Base-by-base conservation (phyloP, 2,797 vertebrate genomes). In the Meda fulgida region DNA sequence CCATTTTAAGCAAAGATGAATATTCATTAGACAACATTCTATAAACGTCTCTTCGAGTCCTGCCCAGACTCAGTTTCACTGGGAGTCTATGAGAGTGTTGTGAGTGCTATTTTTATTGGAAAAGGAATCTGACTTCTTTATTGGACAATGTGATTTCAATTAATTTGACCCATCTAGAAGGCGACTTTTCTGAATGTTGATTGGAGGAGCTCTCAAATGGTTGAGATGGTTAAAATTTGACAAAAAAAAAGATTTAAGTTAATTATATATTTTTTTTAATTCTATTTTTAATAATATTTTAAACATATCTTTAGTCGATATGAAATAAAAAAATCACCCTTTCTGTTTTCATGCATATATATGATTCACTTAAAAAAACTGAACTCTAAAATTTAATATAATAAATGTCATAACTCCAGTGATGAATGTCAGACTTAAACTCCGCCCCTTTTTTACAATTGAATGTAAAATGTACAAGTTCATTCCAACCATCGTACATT, bases 1-100 rank as follows among this genome's bases (percentile, higher is more conserved):
- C 29, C 29, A 23, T 14, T 53, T 51, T 75, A 75, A 34, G 18
- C 72, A 75, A 53, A 75, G 73, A 76, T 38, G n/a, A 34, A 36
- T 55, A 31, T 34, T 76, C 29, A 76, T 23, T 76, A 5, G 46
- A 75, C 29, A 76, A 55, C 6, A 36, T 31, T 55, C 21, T 38
- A 53, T 53, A 76, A 76, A 76, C 31, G 29, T 36, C 19, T 36
- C 34, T n/a, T 34, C 7, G 31, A 53, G 29, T 23, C 29, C 8
- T 75, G 29, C 18, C 5, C 19, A 34, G 46, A 75, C 14, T 4
- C 5, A 2, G 53, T 55, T 46, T 46, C 40, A 46, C 6, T 29
- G n/a, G 40, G n/a, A 72, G 40, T 26, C 70, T 72, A 19, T 72
- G 46, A 10, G 40, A 29, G 71, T 48, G 10, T 48, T 16, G 40